Evolutionary conservation across 2,113 vertebrate species (phyloP).

Genomic region (Quiscalus mexicanus): DNA sequence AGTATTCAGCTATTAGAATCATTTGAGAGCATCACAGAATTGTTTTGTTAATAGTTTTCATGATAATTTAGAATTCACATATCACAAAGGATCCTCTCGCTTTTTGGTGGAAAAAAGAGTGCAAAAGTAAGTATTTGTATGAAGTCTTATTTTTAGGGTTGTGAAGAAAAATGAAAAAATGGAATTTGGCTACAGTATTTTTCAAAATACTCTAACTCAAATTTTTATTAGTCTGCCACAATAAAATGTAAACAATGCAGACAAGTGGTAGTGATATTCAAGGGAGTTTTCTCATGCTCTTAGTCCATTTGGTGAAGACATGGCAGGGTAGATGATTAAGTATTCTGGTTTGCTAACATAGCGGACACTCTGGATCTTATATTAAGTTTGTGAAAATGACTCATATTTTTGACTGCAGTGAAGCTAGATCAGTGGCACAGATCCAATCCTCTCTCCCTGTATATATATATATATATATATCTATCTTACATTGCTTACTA

Average conservation of each 20-base stretch:
- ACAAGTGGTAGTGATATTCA: constrained; percentile 2
- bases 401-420: neutral
- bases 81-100: neutral
- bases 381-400: neutral
- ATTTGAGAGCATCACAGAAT: neutral
- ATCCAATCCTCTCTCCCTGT: neutral
- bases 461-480: neutral
- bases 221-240: neutral
- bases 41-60: neutral
- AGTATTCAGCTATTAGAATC: neutral
- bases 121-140: constrained; percentile 16
- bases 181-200: constrained; percentile 55
- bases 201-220: constrained; percentile 39
- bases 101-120: constrained; percentile 18
- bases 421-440: neutral
- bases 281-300: constrained; percentile 53
- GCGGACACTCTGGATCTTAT: neutral
- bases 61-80: neutral
- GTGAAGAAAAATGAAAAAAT: constrained; percentile 48
- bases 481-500: neutral
- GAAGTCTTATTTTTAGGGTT: constrained; percentile 59
- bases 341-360: constrained; percentile 41
- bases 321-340: constrained; percentile 29
- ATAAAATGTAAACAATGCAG: neutral
- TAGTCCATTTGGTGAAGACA: constrained; percentile 47